Evolutionary conservation across 2,113 vertebrate species (phyloP).

Genomic region (Pitta sordida): DNA sequence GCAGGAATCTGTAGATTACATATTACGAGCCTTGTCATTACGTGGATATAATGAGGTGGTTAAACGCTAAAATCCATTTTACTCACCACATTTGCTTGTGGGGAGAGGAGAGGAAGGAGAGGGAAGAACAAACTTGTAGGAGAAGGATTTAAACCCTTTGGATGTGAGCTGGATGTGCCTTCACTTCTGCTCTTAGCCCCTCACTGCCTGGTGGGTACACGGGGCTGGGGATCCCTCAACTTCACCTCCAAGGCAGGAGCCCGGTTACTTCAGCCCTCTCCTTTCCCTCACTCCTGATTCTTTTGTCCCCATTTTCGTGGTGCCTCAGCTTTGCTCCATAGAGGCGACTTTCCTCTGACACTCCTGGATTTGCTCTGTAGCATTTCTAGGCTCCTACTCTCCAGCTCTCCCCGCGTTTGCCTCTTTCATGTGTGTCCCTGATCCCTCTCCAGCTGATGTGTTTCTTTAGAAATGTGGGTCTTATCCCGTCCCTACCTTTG

Average conservation of each 20-base stretch:
- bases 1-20: constrained; percentile 60
- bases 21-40: constrained; percentile 59
- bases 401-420: not conserved
- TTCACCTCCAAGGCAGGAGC: not conserved
- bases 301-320: constrained; percentile 42
- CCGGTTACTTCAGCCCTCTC: not conserved
- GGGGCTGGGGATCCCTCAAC: not conserved
- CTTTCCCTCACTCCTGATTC: not conserved
- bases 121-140: not conserved
- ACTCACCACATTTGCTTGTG: constrained; percentile 36
- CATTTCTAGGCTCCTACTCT: constrained; percentile 19
- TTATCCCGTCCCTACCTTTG: constrained; percentile 55
- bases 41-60: constrained; percentile 52
- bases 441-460: constrained; percentile 39
- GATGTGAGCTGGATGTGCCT: not conserved
- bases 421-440: constrained; percentile 27
- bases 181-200: not conserved
- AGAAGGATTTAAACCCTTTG: not conserved
- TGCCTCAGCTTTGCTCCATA: constrained; percentile 14
- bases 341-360: constrained; percentile 27
- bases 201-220: not conserved
- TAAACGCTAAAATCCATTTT: constrained; percentile 56
- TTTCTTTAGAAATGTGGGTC: constrained; percentile 47
- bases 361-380: not conserved
- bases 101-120: not conserved